Percentiles rank a stretch among this genome's conserved stretches.
phyloP scores from a whole-genome alignment of 1,140 invertebrate genomes.

The Calephelis virginiensis region DNA sequence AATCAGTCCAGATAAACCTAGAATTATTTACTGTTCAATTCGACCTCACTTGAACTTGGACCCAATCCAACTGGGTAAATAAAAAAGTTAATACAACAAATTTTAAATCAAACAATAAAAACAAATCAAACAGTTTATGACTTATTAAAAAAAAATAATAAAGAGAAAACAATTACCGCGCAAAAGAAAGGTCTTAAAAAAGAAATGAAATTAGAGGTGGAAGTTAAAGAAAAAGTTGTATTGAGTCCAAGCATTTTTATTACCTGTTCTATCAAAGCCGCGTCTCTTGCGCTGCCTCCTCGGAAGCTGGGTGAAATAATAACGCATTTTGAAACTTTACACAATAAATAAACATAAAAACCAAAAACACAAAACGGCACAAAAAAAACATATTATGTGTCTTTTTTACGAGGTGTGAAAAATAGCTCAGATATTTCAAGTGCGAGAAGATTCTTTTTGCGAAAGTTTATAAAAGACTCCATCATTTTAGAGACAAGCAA shows the following conservation, averaged over 20 bases:
- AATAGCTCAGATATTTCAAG: no score
- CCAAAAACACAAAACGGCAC: constrained; percentile 76
- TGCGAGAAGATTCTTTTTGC: no score
- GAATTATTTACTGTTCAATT: constrained; percentile 51
- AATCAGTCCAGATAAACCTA: constrained; percentile 20
- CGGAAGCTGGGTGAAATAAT: constrained; percentile 79
- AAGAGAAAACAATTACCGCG: no score
- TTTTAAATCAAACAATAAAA: constrained; percentile 3
- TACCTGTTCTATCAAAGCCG: constrained; percentile 80
- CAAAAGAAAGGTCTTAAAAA: background rate
- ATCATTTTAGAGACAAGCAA: no score
- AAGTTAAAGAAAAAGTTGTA: constrained; percentile 36
- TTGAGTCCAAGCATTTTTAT: constrained; percentile 68
- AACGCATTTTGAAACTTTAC: constrained; percentile 75
- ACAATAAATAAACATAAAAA: constrained; percentile 72
- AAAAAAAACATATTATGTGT: constrained; percentile 61
- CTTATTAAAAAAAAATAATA: background rate
- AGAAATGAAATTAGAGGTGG: constrained; percentile 1
- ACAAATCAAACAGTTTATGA: background rate
- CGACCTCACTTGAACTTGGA: constrained; percentile 63
- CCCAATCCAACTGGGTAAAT: constrained; percentile 54
- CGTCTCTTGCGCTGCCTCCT: constrained; percentile 78
- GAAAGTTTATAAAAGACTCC: no score
- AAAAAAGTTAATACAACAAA: no score
- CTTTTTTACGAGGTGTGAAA: constrained; percentile 35